These are phyloP conservation scores for Antechinus flavipes DNA, from an alignment of 2,113 vertebrate species.

Conservation along the genomic window DNA sequence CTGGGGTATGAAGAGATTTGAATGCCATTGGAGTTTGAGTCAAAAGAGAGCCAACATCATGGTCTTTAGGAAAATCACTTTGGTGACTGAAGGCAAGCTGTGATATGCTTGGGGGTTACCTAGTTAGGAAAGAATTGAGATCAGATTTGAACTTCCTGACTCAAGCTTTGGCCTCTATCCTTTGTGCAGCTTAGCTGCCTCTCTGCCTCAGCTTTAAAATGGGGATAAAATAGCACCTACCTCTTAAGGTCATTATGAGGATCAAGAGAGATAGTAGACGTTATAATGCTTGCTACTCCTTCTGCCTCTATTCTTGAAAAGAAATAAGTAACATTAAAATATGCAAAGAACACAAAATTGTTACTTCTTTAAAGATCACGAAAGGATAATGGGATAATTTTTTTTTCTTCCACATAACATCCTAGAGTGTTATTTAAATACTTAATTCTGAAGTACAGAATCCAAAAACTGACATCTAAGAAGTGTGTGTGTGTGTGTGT, in stretches of 20 bases:
- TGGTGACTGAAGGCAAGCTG: too few relatives aligned
- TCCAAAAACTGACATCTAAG: constrained; percentile 30
- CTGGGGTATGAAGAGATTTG: too few relatives aligned
- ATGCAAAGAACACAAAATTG: neutral
- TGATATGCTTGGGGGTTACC: neutral
- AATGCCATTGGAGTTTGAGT: too few relatives aligned
- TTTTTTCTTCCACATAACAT: constrained; percentile 1
- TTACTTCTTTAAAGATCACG: constrained; percentile 43
- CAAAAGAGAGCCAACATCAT: neutral
- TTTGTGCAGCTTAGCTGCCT: neutral
- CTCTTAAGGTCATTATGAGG: neutral
- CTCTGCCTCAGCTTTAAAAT: neutral
- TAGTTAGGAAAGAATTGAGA: neutral
- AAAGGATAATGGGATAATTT: constrained; percentile 18
- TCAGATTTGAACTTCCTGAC: neutral
- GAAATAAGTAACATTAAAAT: neutral
- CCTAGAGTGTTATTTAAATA: constrained; percentile 18
- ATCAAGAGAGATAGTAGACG: neutral
- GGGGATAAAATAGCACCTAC: neutral
- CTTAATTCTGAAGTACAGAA: constrained; percentile 27
- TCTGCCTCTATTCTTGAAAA: neutral
- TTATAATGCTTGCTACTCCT: neutral
- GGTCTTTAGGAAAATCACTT: neutral
- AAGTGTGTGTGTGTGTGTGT: neutral
- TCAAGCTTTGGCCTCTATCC: neutral